phyloP scores from a whole-genome alignment of 2,888 invertebrate genomes.

The Ormyrus thymus region DNA sequence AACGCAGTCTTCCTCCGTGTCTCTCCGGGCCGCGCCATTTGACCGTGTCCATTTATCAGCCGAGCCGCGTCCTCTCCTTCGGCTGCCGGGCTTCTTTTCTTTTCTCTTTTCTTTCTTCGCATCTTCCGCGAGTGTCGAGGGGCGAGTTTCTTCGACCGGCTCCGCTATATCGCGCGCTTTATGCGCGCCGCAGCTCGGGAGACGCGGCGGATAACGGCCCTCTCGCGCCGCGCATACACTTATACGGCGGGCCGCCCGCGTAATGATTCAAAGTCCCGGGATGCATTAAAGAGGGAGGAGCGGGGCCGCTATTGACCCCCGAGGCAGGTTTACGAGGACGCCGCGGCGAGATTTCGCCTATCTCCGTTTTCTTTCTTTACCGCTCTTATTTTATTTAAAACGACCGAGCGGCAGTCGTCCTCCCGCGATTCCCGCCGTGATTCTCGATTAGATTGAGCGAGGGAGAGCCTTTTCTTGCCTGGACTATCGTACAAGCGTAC shows the following conservation, averaged over 20 bases:
- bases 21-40: not conserved
- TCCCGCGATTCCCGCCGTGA: constrained; percentile 8
- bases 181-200: not conserved
- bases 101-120: too few relatives aligned
- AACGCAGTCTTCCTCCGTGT: not conserved
- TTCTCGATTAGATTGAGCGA: constrained; percentile 23
- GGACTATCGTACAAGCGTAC: not conserved
- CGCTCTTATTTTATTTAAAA: constrained; percentile 24
- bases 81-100: too few relatives aligned
- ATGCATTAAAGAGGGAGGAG: not conserved
- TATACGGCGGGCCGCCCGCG: not conserved
- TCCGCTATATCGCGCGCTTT: too few relatives aligned
- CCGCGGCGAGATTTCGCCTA: constrained; percentile 29
- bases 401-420: not conserved
- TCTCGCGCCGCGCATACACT: not conserved
- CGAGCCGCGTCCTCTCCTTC: too few relatives aligned
- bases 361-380: constrained; percentile 24
- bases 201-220: not conserved
- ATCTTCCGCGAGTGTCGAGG: too few relatives aligned
- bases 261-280: constrained; percentile 29
- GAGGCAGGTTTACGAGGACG: constrained; percentile 25
- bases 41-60: too few relatives aligned
- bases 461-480: not conserved
- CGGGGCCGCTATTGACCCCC: constrained; percentile 28
- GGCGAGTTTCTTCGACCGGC: too few relatives aligned